These are phyloP conservation scores for Characodon lateralis DNA, from an alignment of 2,797 vertebrate species.

Conservation along the genomic window DNA sequence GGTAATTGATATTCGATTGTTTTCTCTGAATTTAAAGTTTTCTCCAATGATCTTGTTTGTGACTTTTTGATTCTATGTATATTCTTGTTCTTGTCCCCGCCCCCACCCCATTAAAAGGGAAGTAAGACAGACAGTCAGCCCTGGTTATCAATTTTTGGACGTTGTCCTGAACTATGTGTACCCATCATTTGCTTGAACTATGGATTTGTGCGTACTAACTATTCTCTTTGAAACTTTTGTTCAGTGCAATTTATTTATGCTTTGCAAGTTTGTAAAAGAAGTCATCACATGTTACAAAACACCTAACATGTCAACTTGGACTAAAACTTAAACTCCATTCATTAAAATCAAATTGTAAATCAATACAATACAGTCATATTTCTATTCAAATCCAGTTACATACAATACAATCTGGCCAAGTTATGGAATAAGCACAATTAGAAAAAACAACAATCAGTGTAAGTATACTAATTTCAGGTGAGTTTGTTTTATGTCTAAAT, in stretches of 20 bases:
- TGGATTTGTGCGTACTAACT: background rate
- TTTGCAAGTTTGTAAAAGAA: background rate
- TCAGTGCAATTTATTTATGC: background rate
- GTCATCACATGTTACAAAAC: background rate
- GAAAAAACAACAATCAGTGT: background rate
- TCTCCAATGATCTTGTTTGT: too few relatives aligned
- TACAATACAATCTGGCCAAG: background rate
- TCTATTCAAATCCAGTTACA: background rate
- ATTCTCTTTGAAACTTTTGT: too few relatives aligned
- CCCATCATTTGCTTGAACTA: background rate
- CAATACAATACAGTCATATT: background rate
- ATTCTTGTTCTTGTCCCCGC: background rate
- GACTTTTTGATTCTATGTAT: too few relatives aligned
- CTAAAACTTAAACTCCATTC: background rate
- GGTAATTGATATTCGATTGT: too few relatives aligned
- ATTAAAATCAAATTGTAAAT: background rate
- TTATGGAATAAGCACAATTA: background rate
- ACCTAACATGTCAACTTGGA: background rate
- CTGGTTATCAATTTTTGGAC: too few relatives aligned
- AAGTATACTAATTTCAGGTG: background rate
- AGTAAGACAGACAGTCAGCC: too few relatives aligned
- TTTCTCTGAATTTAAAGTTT: too few relatives aligned
- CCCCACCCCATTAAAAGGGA: too few relatives aligned
- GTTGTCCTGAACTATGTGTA: background rate
- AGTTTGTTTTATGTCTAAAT: slow-evolving; percentile 15